phyloP scores from a whole-genome alignment of 2,888 invertebrate genomes.

The Pedicia rivosa region DNA sequence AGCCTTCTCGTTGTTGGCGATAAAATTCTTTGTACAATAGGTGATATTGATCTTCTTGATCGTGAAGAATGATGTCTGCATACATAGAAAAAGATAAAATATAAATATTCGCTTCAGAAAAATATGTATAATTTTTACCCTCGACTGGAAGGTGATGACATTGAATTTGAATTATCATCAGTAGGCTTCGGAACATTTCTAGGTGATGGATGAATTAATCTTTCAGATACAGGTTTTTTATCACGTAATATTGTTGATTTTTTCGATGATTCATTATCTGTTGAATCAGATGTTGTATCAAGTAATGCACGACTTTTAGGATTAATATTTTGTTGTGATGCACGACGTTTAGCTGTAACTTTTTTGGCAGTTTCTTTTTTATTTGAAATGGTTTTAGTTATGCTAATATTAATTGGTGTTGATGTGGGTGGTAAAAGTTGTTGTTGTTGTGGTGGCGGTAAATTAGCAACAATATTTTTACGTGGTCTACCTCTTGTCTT shows the following conservation, averaged over 20 bases:
- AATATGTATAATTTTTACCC: neutral
- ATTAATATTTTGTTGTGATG: conserved; percentile 18
- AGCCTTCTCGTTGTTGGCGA: neutral
- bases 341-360: conserved; percentile 15
- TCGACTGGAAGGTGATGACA: neutral
- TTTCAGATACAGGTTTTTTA: neutral
- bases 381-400: conserved; percentile 6
- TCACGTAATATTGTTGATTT: conserved; percentile 7
- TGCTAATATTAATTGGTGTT: neutral
- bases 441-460: neutral
- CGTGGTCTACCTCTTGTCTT: conserved; percentile 32
- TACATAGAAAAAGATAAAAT: neutral
- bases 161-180: conserved; percentile 5
- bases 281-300: conserved; percentile 14
- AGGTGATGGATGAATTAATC: neutral
- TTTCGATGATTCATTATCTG: conserved; percentile 14
- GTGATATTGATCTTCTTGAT: conserved; percentile 1
- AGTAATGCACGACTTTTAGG: conserved; percentile 18
- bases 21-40: neutral
- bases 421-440: neutral
- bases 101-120: neutral
- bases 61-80: too few relatives aligned
- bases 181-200: neutral
- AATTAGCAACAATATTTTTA: conserved; percentile 22
- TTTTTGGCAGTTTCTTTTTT: conserved; percentile 11